These are phyloP conservation scores for Ptychodera flava DNA, from an alignment of 35 echinoderm and acorn worm species.

Conservation along the genomic window DNA sequence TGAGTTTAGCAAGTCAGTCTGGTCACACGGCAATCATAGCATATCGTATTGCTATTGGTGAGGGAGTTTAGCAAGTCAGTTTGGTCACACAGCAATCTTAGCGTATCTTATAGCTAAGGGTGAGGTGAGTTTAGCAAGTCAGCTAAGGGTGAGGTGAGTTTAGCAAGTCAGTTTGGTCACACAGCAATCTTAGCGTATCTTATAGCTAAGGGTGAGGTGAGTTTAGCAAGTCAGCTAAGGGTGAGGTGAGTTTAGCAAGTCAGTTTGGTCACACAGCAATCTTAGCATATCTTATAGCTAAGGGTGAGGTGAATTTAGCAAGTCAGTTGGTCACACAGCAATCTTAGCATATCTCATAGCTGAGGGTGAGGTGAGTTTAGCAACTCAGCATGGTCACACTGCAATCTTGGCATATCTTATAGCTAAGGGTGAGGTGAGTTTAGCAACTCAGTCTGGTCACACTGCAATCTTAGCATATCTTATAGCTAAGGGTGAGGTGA, in stretches of 20 bases:
- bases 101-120: too few species aligned
- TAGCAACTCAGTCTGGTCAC: conserved; percentile 84
- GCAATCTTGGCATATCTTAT: conserved; percentile 85
- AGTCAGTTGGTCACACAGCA: conserved; percentile 85
- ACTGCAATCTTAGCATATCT: conserved; percentile 89
- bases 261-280: conserved; percentile 93
- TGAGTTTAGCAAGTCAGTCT: conserved; percentile 5
- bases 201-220: too few species aligned
- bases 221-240: conserved; percentile 59
- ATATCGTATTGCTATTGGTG: conserved; percentile 82
- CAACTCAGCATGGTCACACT: conserved; percentile 84
- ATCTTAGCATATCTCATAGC: conserved; percentile 86
- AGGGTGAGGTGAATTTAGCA: conserved; percentile 79
- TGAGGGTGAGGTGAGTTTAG: conserved; percentile 72
- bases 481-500: conserved; percentile 81
- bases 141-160: too few species aligned
- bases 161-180: too few species aligned
- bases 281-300: conserved; percentile 80
- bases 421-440: conserved; percentile 71
- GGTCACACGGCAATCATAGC: conserved; percentile 2
- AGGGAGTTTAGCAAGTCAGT: too few species aligned
- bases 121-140: too few species aligned
- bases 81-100: too few species aligned
- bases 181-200: too few species aligned
- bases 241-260: too few species aligned